Conservation (phyloP, 2,113 vertebrate genomes). For the Setophaga petechia region DNA sequence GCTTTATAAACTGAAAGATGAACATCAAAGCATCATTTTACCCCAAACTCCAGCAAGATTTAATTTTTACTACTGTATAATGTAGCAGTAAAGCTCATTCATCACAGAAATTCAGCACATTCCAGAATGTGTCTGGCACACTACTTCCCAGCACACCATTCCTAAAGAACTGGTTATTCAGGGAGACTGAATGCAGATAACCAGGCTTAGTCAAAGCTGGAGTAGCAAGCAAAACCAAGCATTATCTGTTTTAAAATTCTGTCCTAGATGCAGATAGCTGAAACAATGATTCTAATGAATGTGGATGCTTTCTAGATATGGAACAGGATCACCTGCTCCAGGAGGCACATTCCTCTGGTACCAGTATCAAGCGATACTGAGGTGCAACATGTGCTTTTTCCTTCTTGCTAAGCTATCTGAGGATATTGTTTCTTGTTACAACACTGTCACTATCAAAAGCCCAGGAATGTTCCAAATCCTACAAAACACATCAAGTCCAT, state of each 20-base stretch:
- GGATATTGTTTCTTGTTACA: not conserved
- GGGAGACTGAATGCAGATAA: not conserved
- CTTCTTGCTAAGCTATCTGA: not conserved
- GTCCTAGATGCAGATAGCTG: not conserved
- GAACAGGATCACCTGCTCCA: not conserved
- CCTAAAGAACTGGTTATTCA: not conserved
- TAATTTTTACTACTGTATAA: not conserved
- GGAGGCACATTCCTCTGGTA: not conserved
- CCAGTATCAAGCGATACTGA: not conserved
- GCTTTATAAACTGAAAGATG: not conserved
- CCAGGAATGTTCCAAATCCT: not conserved
- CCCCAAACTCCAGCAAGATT: not conserved
- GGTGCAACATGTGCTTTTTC: not conserved
- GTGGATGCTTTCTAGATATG: not conserved
- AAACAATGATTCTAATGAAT: not conserved
- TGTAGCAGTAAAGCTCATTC: not conserved
- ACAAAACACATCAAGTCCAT: accelerated
- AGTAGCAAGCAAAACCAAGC: not conserved
- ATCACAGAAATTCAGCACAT: not conserved
- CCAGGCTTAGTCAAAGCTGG: not conserved
- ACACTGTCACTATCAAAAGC: not conserved
- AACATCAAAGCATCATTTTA: not conserved
- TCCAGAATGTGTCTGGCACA: not conserved
- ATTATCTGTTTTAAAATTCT: not conserved
- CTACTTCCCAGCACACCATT: not conserved